These are phyloP conservation scores for Mesorhabditis sp. DNA, from an alignment of 2,888 invertebrate genomes.

Conservation along the genomic window DNA sequence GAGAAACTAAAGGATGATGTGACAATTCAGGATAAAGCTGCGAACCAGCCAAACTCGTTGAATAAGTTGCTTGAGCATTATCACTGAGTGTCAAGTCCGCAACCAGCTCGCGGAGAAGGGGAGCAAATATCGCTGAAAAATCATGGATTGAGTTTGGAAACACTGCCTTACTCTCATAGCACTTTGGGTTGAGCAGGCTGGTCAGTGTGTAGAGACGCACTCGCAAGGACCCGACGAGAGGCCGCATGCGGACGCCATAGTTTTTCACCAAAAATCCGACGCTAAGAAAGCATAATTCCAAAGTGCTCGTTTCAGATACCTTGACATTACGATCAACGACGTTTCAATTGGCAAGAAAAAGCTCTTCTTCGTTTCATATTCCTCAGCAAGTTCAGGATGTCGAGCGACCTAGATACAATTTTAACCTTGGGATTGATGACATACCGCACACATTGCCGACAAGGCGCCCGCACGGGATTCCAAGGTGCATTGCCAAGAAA, in stretches of 20 bases:
- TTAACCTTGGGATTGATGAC: not conserved
- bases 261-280: conserved; percentile 79
- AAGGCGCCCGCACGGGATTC: conserved; percentile 93
- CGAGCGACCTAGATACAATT: conserved; percentile 14
- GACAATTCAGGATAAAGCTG: conserved; percentile 42
- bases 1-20: conserved; percentile 1
- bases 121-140: conserved; percentile 69
- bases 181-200: conserved; percentile 23
- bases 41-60: conserved; percentile 76
- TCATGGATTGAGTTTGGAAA: not conserved
- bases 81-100: conserved; percentile 92
- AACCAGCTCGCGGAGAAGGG: conserved; percentile 80
- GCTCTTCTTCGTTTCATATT: conserved; percentile 22
- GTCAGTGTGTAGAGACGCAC: conserved; percentile 86
- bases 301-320: conserved; percentile 14
- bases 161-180: conserved; percentile 29
- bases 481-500: conserved; percentile 87
- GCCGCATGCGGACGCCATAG: conserved; percentile 72
- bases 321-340: conserved; percentile 32
- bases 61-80: conserved; percentile 80
- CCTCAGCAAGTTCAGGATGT: conserved; percentile 28
- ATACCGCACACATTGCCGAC: conserved; percentile 63
- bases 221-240: conserved; percentile 66
- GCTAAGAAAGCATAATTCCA: conserved; percentile 62
- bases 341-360: conserved; percentile 37